These are phyloP conservation scores for Suricata suricatta DNA, from an alignment of 2,113 vertebrate species.

Conservation along the genomic window DNA sequence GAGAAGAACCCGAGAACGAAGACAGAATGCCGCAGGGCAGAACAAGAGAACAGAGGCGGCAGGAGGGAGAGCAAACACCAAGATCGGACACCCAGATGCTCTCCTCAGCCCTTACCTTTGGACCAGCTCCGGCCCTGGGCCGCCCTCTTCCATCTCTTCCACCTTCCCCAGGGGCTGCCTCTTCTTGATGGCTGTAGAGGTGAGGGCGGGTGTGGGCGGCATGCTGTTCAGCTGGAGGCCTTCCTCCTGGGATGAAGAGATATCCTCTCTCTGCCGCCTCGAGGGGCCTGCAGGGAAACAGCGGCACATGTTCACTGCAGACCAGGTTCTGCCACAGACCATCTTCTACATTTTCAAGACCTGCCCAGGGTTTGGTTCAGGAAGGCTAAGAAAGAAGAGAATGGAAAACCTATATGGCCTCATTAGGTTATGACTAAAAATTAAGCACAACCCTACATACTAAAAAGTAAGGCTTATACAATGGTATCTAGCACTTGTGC, in stretches of 20 bases:
- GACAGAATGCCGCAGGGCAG: background rate
- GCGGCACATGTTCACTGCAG: background rate
- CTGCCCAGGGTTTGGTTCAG: background rate
- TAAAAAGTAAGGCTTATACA: background rate
- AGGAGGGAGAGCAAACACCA: background rate
- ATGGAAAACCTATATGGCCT: background rate
- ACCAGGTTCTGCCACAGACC: background rate
- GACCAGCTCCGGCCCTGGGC: slow-evolving; percentile 82
- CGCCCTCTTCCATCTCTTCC: slow-evolving; percentile 48
- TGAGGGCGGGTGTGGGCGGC: slow-evolving; percentile 80
- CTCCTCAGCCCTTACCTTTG: slow-evolving; percentile 70
- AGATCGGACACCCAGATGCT: background rate
- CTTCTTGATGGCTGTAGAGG: slow-evolving; percentile 85
- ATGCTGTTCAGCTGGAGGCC: slow-evolving; percentile 74
- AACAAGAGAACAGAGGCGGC: background rate
- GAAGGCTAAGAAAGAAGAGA: slow-evolving; percentile 2
- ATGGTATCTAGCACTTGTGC: background rate
- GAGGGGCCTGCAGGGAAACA: background rate
- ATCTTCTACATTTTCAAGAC: background rate
- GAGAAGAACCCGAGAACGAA: background rate
- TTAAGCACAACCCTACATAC: background rate
- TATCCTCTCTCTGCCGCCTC: background rate
- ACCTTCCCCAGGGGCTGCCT: background rate
- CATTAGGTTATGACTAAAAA: background rate
- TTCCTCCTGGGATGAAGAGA: slow-evolving; percentile 46